Base-by-base conservation (phyloP, 1,140 invertebrate genomes). In the Scaptomyza hsui region DNA sequence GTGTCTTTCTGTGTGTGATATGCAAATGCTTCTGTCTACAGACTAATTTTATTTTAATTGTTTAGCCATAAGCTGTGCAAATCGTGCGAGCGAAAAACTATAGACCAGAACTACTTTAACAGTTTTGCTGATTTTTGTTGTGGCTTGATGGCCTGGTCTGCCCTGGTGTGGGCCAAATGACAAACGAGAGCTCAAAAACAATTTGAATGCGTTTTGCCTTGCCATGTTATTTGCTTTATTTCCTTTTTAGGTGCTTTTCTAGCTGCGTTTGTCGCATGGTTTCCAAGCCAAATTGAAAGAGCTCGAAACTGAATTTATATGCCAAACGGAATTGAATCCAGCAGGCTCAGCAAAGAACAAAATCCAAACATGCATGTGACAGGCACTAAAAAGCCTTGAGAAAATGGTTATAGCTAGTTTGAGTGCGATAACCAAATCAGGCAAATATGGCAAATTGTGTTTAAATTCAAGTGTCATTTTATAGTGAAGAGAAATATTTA, bases 21-120 rank as follows among this genome's bases (percentile, higher is more conserved):
- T 78, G 64, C 70, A 82, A 80, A 75, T 83, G 61, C 61, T 62
- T 78, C 75, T 75, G 75, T 75, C 62, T 70, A 71, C 69, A 67
- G 63, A 71, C 77, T 72, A 82, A 82, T 83, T 49, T 72, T 78
- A 39, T 83, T 83, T 82, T 82, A 83, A 82, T 82, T 82, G 71
- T 68, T 83, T 42, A 26, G 63, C 63, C 63, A 72, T 57, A 56
- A 47, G 41, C 29, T 47, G 12, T 71, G 39, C 18, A 68, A 59
- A 48, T 59, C 41, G 39, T 10, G 35, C 37, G 19, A 9, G 42
- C 9, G 32, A 41, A 24, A 41, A 42, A 35, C 12, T 24, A 19
- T 19, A 13, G 1, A 39, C 32, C 19, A 18, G 64, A 44, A 39
- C 42, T 35, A 41, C 53, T 65, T 60, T 15, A 42, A 37, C 16